Percentiles rank a stretch among this genome's conserved stretches.
Evolutionary conservation across 2,888 invertebrate species (phyloP).

Genomic region (Synanthedon vespiformis): DNA sequence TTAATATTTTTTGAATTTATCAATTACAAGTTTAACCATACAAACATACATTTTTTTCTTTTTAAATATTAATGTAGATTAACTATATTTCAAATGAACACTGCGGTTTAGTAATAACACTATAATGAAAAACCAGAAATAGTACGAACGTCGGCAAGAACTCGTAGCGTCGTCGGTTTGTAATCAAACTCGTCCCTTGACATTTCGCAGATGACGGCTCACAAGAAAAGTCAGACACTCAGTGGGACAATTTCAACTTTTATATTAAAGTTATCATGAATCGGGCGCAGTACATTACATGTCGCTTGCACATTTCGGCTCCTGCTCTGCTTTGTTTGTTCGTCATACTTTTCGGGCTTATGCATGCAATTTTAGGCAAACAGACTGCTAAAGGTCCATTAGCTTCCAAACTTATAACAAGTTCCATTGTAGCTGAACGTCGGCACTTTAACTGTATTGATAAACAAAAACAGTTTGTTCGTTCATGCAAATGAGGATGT

Average conservation of each 20-base stretch:
- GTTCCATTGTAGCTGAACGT: constrained; percentile 5
- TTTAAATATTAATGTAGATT: no score
- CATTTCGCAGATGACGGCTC: constrained; percentile 11
- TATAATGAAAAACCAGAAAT: background rate
- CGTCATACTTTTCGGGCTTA: no score
- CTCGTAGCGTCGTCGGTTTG: background rate
- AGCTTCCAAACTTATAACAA: constrained; percentile 6
- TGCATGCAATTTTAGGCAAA: no score
- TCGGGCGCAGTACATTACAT: constrained; percentile 16
- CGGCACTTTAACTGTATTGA: constrained; percentile 6
- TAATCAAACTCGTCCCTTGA: constrained; percentile 3
- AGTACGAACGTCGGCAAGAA: background rate
- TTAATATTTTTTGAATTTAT: no score
- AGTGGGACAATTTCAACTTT: constrained; percentile 12
- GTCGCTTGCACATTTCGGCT: constrained; percentile 7
- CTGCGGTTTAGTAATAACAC: no score
- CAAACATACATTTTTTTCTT: no score
- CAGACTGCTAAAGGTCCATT: constrained; percentile 1
- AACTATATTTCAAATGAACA: no score
- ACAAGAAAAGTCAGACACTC: constrained; percentile 9
- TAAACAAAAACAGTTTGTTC: constrained; percentile 7
- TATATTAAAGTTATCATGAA: constrained; percentile 11
- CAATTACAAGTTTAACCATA: no score
- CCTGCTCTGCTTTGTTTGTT: no score
- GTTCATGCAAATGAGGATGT: background rate